Evolutionary conservation across 1,140 invertebrate species (phyloP).

Genomic region (Lanistes nyassanus): DNA sequence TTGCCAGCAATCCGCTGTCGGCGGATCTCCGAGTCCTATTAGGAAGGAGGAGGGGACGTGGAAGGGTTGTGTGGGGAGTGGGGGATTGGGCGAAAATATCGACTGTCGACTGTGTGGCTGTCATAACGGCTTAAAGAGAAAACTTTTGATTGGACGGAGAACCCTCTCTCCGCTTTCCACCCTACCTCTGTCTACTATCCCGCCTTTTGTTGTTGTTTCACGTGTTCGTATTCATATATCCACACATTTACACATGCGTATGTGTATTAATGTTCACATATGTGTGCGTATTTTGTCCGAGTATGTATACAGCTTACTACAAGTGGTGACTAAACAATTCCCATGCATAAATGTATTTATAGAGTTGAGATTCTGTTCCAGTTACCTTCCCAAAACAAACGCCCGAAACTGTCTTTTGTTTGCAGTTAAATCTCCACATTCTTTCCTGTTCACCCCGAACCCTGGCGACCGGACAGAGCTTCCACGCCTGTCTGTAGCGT

Average conservation of each 20-base stretch:
- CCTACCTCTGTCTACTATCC: background rate
- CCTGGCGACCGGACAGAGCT: background rate
- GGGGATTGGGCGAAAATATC: no score
- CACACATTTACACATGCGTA: background rate
- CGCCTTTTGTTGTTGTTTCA: background rate
- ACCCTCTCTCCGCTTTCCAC: background rate
- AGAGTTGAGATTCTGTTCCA: no score
- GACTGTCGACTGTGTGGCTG: background rate
- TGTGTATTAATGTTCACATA: background rate
- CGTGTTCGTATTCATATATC: background rate
- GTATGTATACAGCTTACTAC: no score
- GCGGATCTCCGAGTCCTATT: no score
- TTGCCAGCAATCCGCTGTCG: no score
- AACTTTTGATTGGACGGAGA: background rate
- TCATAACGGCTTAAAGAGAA: slow-evolving; percentile 5
- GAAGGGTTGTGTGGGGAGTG: no score
- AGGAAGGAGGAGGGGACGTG: no score
- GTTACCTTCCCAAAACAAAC: no score
- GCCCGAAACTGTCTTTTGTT: no score
- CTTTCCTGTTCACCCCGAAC: background rate
- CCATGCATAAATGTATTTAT: no score
- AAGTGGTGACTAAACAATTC: no score
- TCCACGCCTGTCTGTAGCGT: background rate
- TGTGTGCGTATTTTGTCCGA: background rate
- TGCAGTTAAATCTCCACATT: background rate